Evolutionary conservation across 2,113 vertebrate genomes (phyloP).

Genomic region (Antennarius striatus): DNA sequence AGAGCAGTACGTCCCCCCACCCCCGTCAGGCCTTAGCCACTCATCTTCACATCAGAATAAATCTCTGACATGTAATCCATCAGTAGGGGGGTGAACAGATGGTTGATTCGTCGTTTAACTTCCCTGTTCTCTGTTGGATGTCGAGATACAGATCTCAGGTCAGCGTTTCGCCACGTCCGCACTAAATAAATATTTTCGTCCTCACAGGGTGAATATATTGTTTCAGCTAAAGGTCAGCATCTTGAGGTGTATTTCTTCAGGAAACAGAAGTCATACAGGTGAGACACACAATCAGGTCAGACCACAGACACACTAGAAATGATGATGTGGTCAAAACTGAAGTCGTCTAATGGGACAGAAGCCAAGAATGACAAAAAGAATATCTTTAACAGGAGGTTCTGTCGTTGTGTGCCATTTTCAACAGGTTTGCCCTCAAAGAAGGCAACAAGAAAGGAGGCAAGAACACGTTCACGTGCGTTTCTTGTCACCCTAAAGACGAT

Average conservation of each 20-base stretch:
- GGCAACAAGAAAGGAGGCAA: conserved; percentile 78
- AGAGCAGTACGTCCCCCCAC: conserved; percentile 79
- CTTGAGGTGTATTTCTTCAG: conserved; percentile 90
- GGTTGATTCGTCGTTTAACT: too few relatives aligned
- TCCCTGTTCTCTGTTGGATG: too few relatives aligned
- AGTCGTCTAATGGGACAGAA: neutral
- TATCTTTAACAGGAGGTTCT: too few relatives aligned
- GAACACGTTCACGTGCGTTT: conserved; percentile 85
- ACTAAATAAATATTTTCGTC: neutral
- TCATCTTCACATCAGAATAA: neutral
- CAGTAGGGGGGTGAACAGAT: too few relatives aligned
- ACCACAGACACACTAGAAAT: neutral
- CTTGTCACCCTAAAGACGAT: conserved; percentile 91
- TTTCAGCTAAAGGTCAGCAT: conserved; percentile 76
- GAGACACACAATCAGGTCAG: conserved; percentile 37
- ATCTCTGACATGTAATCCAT: too few relatives aligned
- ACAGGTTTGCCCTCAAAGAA: conserved; percentile 84
- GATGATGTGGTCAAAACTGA: neutral
- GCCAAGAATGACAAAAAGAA: neutral
- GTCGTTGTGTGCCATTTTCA: neutral
- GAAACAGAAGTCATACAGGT: conserved; percentile 85
- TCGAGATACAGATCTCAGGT: too few relatives aligned
- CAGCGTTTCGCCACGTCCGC: too few relatives aligned
- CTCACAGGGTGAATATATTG: conserved; percentile 86
- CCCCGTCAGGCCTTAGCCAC: neutral